Base-by-base conservation (phyloP, 2,113 vertebrate species). In the Hyla sarda region DNA sequence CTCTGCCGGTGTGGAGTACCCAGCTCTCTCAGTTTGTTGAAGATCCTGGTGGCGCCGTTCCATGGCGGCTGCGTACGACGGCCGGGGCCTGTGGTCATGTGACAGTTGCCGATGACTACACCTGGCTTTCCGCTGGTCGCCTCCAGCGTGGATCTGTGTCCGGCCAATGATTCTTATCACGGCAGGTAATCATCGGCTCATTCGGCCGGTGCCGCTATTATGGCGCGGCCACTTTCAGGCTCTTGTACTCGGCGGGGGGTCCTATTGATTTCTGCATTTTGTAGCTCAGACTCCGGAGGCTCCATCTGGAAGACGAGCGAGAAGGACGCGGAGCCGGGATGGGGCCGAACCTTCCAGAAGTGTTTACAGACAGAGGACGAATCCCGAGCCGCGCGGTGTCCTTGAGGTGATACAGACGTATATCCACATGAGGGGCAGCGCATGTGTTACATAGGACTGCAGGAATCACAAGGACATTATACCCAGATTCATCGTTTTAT, bases 211-310 rank as follows among this genome's bases (percentile, higher is more conserved):
- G n/a, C 67, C 14, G 69, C 50, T 83, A 73, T 74, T 74, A 75
- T 84, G 34, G 30, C 69, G 28, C 52, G 69, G 19, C 72, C 69
- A 52, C 69, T 73, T 74, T 72, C 41, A 58, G 82, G 45, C 52
- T 83, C 47, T 83, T 74, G 67, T 58, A 74, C 82, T 11, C 82
- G 60, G 82, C 30, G 82, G 82, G 82, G 82, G 32, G 54, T 21
- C 67, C 19, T 73, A 84, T 84, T 74, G 71, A 84, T 84, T 84
- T 84, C 67, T 73, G 47, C 52, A 34, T 82, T 82, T 48, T 67
- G 79, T 82, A 82, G 58, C 58, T 82, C 1, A 71, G 81, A 69
- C 81, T 82, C 81, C 45, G 9, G 80, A 82, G 80, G 80, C 80
- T 30, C 47, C 48, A 58, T 71, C 80, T 71, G 67, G 48, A 71